Evolutionary conservation across 2,888 invertebrate species (phyloP).

Genomic region (Malachius bipustulatus): DNA sequence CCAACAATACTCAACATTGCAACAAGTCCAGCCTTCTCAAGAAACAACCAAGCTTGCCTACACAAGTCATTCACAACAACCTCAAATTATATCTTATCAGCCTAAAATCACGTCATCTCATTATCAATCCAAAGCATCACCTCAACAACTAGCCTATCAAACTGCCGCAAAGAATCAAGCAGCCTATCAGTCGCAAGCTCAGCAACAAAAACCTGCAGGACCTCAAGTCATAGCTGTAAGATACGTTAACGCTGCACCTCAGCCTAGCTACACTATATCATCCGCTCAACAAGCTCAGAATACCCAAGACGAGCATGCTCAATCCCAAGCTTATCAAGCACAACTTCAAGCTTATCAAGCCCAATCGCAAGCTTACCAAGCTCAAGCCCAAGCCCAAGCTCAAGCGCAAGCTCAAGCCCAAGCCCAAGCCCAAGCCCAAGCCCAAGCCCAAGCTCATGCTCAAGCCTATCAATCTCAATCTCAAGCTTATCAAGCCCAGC

Average conservation of each 20-base stretch:
- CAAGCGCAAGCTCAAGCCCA: constrained; percentile 10
- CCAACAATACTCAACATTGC: not conserved
- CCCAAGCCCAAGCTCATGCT: constrained; percentile 7
- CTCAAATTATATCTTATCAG: too few relatives aligned
- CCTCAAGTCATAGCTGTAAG: not conserved
- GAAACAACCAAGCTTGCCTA: too few relatives aligned
- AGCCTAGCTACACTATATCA: constrained; percentile 6
- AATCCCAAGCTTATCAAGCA: not conserved
- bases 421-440: constrained; percentile 8
- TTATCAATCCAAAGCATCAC: not conserved
- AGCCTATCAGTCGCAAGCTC: not conserved
- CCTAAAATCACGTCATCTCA: too few relatives aligned
- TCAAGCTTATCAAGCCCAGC: constrained; percentile 7
- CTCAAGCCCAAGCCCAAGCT: constrained; percentile 12
- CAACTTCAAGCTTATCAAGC: constrained; percentile 3
- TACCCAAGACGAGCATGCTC: constrained; percentile 8
- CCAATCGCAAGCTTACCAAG: constrained; percentile 12
- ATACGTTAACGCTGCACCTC: not conserved
- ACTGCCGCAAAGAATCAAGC: not conserved
- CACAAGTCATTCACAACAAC: too few relatives aligned
- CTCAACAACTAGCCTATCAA: not conserved
- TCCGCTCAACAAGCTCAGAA: constrained; percentile 14
- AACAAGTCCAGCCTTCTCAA: not conserved
- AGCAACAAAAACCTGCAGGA: not conserved
- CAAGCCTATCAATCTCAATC: constrained; percentile 5